Evolutionary conservation across 1,140 invertebrate species (phyloP).

Genomic region (Bombus balteatus): DNA sequence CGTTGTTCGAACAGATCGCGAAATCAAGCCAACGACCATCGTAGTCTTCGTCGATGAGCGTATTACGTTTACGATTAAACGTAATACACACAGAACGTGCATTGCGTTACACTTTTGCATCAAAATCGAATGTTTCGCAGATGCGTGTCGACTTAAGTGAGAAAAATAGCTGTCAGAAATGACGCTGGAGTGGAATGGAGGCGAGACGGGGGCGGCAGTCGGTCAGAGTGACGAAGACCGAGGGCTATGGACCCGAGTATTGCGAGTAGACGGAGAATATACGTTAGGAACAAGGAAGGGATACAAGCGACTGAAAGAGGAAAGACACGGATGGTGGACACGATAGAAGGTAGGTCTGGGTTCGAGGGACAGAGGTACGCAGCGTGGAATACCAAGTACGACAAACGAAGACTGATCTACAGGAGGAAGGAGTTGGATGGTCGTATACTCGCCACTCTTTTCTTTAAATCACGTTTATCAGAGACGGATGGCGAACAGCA

Average conservation of each 20-base stretch:
- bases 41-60: too few species aligned
- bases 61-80: slow-evolving; percentile 61
- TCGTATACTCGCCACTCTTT: slow-evolving; percentile 56
- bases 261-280: slow-evolving; percentile 1
- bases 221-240: slow-evolving; percentile 7
- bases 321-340: slow-evolving; percentile 28
- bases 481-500: slow-evolving; percentile 50
- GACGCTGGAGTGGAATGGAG: not conserved
- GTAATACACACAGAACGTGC: slow-evolving; percentile 72
- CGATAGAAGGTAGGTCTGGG: slow-evolving; percentile 25
- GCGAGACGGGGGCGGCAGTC: not conserved
- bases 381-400: not conserved
- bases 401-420: slow-evolving; percentile 30
- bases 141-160: slow-evolving; percentile 60
- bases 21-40: too few species aligned
- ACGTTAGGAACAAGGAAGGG: slow-evolving; percentile 11
- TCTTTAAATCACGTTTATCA: slow-evolving; percentile 80
- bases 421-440: slow-evolving; percentile 12
- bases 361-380: slow-evolving; percentile 15
- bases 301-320: slow-evolving; percentile 36
- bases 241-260: not conserved
- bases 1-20: not conserved
- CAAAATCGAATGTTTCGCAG: slow-evolving; percentile 81
- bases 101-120: slow-evolving; percentile 80
- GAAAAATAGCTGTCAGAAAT: slow-evolving; percentile 52